Percentiles rank a stretch among this genome's conserved stretches.
phyloP scores from a whole-genome alignment of 2,113 vertebrate species.

The Cichladusa arquata region DNA sequence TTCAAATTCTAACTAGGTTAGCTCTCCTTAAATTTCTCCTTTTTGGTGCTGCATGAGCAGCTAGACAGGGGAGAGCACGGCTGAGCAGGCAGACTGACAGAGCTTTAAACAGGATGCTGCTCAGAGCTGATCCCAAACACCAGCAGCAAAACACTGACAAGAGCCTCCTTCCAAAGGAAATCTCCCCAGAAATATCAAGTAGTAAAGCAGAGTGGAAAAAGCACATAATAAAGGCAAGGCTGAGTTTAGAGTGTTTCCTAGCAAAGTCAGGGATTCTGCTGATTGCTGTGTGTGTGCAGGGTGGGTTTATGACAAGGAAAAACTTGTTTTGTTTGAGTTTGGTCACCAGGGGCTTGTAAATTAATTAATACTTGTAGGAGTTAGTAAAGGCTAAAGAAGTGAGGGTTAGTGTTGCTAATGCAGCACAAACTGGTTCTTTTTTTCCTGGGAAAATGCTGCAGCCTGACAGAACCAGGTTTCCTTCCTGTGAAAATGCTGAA shows the following conservation, averaged over 20 bases:
- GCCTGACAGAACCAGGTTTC: neutral
- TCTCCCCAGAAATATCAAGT: neutral
- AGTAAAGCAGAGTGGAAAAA: neutral
- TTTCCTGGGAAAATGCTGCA: neutral
- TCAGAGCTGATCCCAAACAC: neutral
- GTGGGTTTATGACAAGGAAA: neutral
- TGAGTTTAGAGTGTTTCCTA: neutral
- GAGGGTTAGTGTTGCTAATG: neutral
- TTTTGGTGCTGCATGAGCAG: neutral
- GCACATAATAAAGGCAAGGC: neutral
- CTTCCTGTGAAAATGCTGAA: fast-evolving
- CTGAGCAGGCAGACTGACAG: neutral
- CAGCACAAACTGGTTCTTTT: neutral
- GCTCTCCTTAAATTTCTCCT: neutral
- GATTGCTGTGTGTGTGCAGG: fast-evolving
- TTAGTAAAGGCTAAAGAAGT: neutral
- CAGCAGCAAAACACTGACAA: neutral
- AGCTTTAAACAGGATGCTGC: fast-evolving
- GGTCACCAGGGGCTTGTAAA: neutral
- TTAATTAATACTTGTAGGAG: neutral
- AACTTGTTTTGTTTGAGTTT: neutral
- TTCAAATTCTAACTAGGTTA: neutral
- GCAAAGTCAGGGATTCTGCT: neutral
- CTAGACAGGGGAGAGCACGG: neutral
- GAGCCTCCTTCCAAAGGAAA: neutral